These are phyloP conservation scores for Drosophila kohkoa DNA, from an alignment of 1,140 invertebrate species.

Conservation along the genomic window DNA sequence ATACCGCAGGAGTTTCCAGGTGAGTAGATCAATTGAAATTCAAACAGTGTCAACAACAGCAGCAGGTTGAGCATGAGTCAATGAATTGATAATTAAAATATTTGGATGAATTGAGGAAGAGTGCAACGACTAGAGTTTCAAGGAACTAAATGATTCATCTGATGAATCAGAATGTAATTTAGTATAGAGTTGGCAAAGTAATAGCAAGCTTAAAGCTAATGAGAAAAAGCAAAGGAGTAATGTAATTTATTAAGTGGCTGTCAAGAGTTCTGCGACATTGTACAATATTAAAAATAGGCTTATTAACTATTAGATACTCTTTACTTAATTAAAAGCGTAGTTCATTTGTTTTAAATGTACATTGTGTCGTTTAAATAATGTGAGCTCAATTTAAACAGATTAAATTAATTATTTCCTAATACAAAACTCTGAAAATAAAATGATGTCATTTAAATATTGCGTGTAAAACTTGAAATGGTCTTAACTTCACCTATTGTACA, in stretches of 20 bases:
- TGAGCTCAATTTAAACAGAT: too few species aligned
- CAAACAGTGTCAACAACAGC: not conserved
- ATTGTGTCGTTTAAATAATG: too few species aligned
- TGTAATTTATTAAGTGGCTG: not conserved
- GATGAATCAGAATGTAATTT: not conserved
- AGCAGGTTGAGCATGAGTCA: conserved; percentile 3
- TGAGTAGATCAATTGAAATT: conserved; percentile 49
- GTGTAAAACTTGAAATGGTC: too few species aligned
- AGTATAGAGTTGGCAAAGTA: conserved; percentile 1
- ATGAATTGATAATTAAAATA: not conserved
- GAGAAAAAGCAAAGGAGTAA: not conserved
- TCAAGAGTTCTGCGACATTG: not conserved
- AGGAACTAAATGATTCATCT: not conserved
- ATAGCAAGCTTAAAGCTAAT: not conserved
- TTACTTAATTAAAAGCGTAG: too few species aligned
- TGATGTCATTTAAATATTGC: not conserved
- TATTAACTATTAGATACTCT: too few species aligned
- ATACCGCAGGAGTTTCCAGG: conserved; percentile 84
- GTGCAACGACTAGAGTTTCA: not conserved
- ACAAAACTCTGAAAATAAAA: not conserved
- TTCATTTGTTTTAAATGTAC: too few species aligned
- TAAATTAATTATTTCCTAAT: too few species aligned
- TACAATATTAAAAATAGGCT: not conserved
- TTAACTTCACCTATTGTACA: too few species aligned
- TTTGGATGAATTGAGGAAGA: not conserved